Evolutionary conservation across 2,113 vertebrate species (phyloP), one percentile per base, ranked within the genome.

Genomic region (Amblyopsis rosae): DNA sequence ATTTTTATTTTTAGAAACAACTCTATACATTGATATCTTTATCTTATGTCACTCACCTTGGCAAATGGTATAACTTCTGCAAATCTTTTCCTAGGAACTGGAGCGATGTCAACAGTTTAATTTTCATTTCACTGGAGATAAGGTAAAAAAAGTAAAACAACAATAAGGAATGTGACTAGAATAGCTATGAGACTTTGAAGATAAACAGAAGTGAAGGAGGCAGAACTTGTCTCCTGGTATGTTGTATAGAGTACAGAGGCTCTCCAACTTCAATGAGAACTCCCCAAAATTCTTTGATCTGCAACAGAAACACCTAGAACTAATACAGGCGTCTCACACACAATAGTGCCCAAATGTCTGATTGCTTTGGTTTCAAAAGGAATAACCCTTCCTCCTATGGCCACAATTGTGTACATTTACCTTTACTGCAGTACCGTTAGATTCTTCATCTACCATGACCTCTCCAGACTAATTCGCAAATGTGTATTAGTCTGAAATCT

Each of bases 161-260:
- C 46, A 12, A 45, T 4, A 19, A 46, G 16, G 8, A 62, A 11
- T 0, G 12, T 50, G 35, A 61, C 60, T 4, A 54, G 10, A 53
- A 35, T 15, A 74, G 41, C 35, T 58, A 17, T 16, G 49, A 35
- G 17, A 49, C 11, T 3, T 15, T 67, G 15, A 19, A 41, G 6
- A 19, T 54, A 13, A 50, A 50, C 45, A 56, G 63, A 65, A 54
- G n/a, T 49, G 0, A 49, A 17, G 2, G 4, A 66, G 19, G 7
- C 60, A 49, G 26, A 87, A 95, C 94, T 90, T 90, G 79, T 94
- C 89, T 86, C 94, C 94, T 73, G 91, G 90, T 81, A 95, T 87
- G 77, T 84, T 84, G 75, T 94, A 95, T 15, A 93, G 82, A 59
- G 80, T 83, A 65, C 81, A 87, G 45, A 95, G 81, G 41, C 80